Evolutionary conservation across 2,888 invertebrate genomes (phyloP).

Genomic region (Tridacna gigas): DNA sequence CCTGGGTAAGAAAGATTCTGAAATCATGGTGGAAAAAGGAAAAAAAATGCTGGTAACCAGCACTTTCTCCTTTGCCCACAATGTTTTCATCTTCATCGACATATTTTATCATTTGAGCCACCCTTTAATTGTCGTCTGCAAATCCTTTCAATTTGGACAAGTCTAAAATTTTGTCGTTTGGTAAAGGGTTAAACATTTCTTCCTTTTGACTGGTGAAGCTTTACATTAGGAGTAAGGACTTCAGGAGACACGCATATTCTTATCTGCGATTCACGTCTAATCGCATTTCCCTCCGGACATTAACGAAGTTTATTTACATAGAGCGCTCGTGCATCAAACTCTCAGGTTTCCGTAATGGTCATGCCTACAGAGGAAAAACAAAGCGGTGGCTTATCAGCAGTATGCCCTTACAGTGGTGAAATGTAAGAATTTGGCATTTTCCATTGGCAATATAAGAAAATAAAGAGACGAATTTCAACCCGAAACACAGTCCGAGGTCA

Average conservation of each 20-base stretch:
- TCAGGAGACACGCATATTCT: too few relatives aligned
- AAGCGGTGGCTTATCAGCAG: slow-evolving; percentile 20
- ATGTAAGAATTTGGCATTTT: neutral
- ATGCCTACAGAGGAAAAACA: slow-evolving; percentile 13
- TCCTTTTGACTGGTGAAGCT: too few relatives aligned
- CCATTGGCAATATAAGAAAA: neutral
- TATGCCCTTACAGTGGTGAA: neutral
- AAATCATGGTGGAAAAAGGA: neutral
- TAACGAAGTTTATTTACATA: slow-evolving; percentile 26
- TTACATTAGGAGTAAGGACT: neutral
- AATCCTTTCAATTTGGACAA: too few relatives aligned
- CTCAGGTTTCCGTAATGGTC: slow-evolving; percentile 26
- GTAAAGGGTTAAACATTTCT: too few relatives aligned
- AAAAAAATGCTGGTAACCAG: neutral
- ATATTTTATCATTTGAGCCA: too few relatives aligned
- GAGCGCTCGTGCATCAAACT: slow-evolving; percentile 33
- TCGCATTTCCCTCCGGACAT: slow-evolving; percentile 16
- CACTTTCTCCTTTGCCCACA: neutral
- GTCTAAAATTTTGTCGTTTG: too few relatives aligned
- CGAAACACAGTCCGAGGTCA: too few relatives aligned
- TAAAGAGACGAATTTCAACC: too few relatives aligned
- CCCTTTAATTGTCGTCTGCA: too few relatives aligned
- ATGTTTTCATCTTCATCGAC: neutral
- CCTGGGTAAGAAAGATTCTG: neutral
- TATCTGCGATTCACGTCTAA: neutral